Base-by-base conservation (phyloP, 2,113 vertebrate species). In the Catharus fuscescens region DNA sequence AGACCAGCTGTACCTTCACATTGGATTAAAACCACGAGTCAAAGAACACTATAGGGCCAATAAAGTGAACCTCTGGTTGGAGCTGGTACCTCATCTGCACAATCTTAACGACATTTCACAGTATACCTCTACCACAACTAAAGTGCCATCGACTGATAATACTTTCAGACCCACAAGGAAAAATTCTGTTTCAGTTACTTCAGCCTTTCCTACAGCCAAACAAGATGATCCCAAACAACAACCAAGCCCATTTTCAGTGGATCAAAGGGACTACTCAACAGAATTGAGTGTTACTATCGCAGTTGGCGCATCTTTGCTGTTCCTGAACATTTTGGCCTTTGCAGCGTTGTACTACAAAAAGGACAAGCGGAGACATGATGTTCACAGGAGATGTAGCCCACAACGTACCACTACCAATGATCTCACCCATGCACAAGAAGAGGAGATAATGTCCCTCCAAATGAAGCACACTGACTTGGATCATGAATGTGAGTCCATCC, bases 391-490 rank as follows among this genome's bases (percentile, higher is more conserved):
- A 93, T 99, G 99, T 95, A 99, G 99, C 97, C 99, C 99, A 12
- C 99, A 99, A 90, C 98, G 98, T 71, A 99, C 98, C 18, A 98
- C 99, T 4, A 98, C 99, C 95, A 99, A 99, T 29, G 99, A 99
- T 96, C 98, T 99, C 84, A 98, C 99, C 77, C 99, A 99, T 92
- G 99, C 99, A 91, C 99, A 99, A 97, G 99, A 99, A 98, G 99
- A 99, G 97, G 99, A 99, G 97, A 99, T 99, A 96, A 99, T 99
- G 99, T 99, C 99, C 95, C 98, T 99, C 91, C 99, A 99, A 97
- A 99, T 99, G 99, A 99, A 99, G 98, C 99, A 99, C 98, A 99
- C 99, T 65, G 99, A 99, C 96, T 98, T 99, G 98, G 99, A 99
- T 97, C 99, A 98, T 95, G 99, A 99, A 97, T 99, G 99, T 97